phyloP scores from a whole-genome alignment of 53 echinoderm and acorn worm genomes.

The Temnopleurus reevesii region DNA sequence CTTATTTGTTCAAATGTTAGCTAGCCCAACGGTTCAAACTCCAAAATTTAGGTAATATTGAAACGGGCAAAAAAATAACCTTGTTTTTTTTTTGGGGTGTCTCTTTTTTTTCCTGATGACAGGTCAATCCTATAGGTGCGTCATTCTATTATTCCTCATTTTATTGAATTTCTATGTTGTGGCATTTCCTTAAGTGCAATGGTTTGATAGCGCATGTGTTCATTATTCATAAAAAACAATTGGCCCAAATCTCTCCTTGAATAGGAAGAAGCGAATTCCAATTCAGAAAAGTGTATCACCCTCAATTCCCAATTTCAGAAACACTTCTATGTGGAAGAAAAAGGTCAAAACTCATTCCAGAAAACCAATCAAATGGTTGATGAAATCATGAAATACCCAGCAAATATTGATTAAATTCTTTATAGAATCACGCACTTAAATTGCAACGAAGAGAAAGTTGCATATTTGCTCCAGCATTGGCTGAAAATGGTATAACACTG shows the following conservation, averaged over 20 bases:
- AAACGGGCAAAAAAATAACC: too few relatives aligned
- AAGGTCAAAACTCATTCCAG: conserved; percentile 9
- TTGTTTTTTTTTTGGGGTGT: too few relatives aligned
- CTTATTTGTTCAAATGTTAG: too few relatives aligned
- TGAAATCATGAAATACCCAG: background rate
- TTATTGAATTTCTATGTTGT: too few relatives aligned
- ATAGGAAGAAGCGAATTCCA: background rate
- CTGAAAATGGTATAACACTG: too few relatives aligned
- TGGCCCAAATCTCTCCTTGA: background rate
- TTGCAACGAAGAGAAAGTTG: background rate
- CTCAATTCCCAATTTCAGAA: background rate
- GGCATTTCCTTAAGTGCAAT: background rate
- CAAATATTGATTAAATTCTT: background rate
- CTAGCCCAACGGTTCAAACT: too few relatives aligned
- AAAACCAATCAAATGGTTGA: background rate
- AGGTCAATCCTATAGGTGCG: too few relatives aligned
- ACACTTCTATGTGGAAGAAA: background rate
- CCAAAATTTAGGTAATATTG: too few relatives aligned
- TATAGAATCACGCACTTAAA: background rate
- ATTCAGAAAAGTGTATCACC: background rate
- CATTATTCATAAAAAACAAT: background rate
- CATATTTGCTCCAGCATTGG: too few relatives aligned
- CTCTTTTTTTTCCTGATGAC: too few relatives aligned
- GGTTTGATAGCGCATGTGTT: background rate
- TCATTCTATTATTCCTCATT: too few relatives aligned